Conservation (phyloP, 2,888 invertebrate species). For the Drosophila helvetica region DNA sequence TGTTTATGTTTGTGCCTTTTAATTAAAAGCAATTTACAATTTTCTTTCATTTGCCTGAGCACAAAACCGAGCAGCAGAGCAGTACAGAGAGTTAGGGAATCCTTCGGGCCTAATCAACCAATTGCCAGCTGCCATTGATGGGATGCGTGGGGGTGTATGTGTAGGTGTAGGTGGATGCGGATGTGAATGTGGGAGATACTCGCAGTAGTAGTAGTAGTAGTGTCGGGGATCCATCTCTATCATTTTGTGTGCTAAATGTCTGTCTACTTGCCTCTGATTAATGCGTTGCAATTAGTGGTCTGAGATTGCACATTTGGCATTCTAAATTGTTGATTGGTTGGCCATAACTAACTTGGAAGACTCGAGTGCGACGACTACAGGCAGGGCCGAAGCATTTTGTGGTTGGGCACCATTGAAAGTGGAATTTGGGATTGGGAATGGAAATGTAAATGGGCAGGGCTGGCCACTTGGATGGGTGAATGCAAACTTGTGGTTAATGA, state of each 20-base stretch:
- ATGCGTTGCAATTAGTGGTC: slow-evolving; percentile 73
- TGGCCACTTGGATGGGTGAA: not conserved
- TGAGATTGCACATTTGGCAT: slow-evolving; percentile 73
- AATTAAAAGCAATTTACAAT: slow-evolving; percentile 81
- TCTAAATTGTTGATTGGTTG: slow-evolving; percentile 51
- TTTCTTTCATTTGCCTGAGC: slow-evolving; percentile 68
- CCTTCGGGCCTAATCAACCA: slow-evolving; percentile 46
- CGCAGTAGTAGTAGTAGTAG: not conserved
- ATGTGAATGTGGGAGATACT: not conserved
- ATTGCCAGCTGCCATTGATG: slow-evolving; percentile 37
- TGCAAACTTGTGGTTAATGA: slow-evolving; percentile 32
- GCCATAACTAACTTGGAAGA: slow-evolving; percentile 41
- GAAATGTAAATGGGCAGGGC: too few relatives aligned
- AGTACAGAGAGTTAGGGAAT: slow-evolving; percentile 28
- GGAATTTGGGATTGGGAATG: not conserved
- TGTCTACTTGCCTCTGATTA: slow-evolving; percentile 68
- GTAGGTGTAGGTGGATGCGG: not conserved
- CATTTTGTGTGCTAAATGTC: slow-evolving; percentile 43
- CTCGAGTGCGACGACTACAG: not conserved
- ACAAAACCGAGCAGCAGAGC: slow-evolving; percentile 43
- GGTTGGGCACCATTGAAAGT: slow-evolving; percentile 19
- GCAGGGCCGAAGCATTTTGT: slow-evolving; percentile 34
- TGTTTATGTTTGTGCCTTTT: slow-evolving; percentile 80
- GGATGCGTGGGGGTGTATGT: not conserved
- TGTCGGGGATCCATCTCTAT: slow-evolving; percentile 40